Base-by-base conservation (phyloP, 2,113 vertebrate species). In the Enhydra lutris region DNA sequence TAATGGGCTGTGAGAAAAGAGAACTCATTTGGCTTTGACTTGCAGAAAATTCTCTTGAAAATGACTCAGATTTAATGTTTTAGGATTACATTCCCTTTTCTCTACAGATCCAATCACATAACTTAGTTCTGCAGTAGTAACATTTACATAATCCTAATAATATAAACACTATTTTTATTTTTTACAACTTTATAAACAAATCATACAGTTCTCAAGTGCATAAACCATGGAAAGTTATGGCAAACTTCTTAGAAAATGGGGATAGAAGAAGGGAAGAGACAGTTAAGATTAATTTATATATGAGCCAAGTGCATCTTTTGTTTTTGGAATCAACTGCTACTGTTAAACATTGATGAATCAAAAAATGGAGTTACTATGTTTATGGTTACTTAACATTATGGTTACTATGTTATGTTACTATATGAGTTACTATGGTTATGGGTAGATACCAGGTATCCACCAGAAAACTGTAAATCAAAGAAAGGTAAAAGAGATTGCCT, bases 11-110 rank as follows among this genome's bases (percentile, higher is more conserved):
- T 84, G 69, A 59, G 39, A 69, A 92, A 78, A 78, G 4, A 80
- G 15, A 95, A 87, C 93, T 91, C 47, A 52, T 85, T 90, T 97
- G 80, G 80, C 31, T 67, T 79, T 93, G 42, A 82, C n/a, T 90
- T 82, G 45, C 34, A 84, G 15, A 94, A 94, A 92, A 92, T 65
- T 97, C 34, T 85, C 81, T 93, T 71, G 91, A 86, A 84, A 81
- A 55, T 80, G 69, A 93, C 21, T 95, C 63, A 73, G 14, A 83
- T 55, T 80, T 95, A 97, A 92, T 69, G 26, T 20, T 93, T 89
- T 88, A 85, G 47, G 45, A 93, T 93, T 94, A 93, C n/a, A 89
- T 96, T 96, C 97, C 63, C 7, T 89, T 91, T 91, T 74, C 50
- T 94, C 47, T 93, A 82, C n/a, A 67, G 47, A 97, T 81, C 36